Evolutionary conservation across 2,113 vertebrate species (phyloP).

Genomic region (Eurystomus gularis): DNA sequence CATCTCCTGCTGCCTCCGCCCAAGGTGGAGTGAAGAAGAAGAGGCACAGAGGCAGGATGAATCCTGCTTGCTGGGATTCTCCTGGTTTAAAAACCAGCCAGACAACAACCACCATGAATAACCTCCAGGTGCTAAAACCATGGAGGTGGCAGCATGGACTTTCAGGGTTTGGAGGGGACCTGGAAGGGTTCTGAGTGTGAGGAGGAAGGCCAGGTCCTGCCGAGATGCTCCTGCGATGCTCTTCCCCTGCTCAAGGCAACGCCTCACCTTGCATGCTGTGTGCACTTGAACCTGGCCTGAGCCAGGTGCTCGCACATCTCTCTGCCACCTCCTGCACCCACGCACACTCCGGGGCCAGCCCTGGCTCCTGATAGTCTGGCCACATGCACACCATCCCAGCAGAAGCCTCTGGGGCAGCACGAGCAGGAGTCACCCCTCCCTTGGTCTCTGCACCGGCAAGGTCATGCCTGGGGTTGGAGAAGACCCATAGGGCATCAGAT

Average conservation of each 20-base stretch:
- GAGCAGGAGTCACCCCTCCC: neutral
- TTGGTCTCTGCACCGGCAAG: fast-evolving
- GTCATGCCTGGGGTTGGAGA: neutral
- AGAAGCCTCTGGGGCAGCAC: neutral
- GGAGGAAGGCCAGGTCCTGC: neutral
- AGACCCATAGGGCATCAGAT: neutral
- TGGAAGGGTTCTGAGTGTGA: neutral
- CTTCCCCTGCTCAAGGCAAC: fast-evolving
- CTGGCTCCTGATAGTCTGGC: neutral
- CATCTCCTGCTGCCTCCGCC: neutral
- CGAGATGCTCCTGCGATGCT: neutral
- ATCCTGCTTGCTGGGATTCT: neutral
- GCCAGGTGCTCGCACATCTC: fast-evolving
- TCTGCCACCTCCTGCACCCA: neutral
- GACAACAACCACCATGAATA: neutral
- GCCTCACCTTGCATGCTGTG: neutral
- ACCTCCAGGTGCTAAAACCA: neutral
- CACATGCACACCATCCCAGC: neutral
- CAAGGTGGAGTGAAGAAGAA: neutral
- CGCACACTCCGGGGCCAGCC: neutral
- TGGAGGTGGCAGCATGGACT: neutral
- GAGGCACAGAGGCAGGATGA: neutral
- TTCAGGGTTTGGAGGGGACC: neutral
- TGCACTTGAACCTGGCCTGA: neutral
- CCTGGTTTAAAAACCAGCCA: neutral